Percentiles rank a stretch among this genome's conserved stretches.
Evolutionary conservation across 2,113 vertebrate genomes (phyloP).

Genomic region (Morone chrysops): DNA sequence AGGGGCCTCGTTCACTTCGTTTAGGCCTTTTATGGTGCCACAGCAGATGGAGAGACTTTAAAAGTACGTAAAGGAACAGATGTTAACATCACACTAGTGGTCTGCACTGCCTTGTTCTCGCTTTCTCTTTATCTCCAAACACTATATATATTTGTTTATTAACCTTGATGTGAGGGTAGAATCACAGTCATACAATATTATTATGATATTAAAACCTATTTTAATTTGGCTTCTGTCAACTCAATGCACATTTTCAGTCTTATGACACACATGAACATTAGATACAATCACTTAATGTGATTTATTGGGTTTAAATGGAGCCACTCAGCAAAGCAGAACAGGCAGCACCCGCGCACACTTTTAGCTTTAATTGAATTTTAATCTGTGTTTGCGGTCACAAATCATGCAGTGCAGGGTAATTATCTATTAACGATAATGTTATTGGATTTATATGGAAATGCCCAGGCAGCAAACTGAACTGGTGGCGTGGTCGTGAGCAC

Average conservation of each 20-base stretch:
- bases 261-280: slow-evolving; percentile 50
- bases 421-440: slow-evolving; percentile 81
- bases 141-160: slow-evolving; percentile 33
- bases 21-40: slow-evolving; percentile 57
- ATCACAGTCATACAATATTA: slow-evolving; percentile 6
- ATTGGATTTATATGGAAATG: slow-evolving; percentile 81
- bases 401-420: slow-evolving; percentile 78
- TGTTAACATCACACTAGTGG: slow-evolving; percentile 57
- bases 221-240: slow-evolving; percentile 28
- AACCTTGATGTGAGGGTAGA: not conserved
- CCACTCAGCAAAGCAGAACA: slow-evolving; percentile 70
- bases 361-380: slow-evolving; percentile 82
- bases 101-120: slow-evolving; percentile 32
- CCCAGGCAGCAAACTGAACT: slow-evolving; percentile 69
- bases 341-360: slow-evolving; percentile 65
- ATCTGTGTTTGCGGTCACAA: slow-evolving; percentile 83
- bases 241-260: slow-evolving; percentile 31
- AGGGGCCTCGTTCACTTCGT: slow-evolving; percentile 64
- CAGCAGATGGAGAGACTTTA: slow-evolving; percentile 66
- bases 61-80: slow-evolving; percentile 72
- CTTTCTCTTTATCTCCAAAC: not conserved
- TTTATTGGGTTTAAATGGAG: slow-evolving; percentile 73
- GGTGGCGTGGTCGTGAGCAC: slow-evolving; percentile 64
- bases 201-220: slow-evolving; percentile 5
- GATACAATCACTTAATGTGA: slow-evolving; percentile 66